Base-by-base conservation (phyloP, 2,888 invertebrate species). In the Lydus trimaculatus region DNA sequence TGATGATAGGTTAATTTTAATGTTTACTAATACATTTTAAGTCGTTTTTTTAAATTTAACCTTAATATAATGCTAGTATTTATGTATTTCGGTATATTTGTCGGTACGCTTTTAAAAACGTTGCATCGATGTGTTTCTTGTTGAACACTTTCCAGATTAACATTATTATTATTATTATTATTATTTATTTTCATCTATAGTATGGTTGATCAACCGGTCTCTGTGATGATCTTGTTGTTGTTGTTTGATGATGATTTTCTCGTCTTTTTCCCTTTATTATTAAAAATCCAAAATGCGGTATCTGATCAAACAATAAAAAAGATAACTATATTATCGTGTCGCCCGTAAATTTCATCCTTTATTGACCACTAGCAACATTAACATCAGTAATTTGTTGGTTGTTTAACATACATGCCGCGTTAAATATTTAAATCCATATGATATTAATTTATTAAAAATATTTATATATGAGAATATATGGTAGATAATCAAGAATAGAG, bases 51-150 rank as follows among this genome's bases (percentile, higher is more conserved):
- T 15, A 39, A 48, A n/a, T 9, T 48, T 48, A 48, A 48, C 9
- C 3, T 39, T 17, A 43, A 43, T 43, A 56, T 60, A 67, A 70
- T 67, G 58, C 70, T 65, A 60, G 61, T 77, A 78, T 80, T 80
- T 80, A 80, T 80, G 80, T 76, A 56, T 78, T 79, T 78, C 80
- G 80, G 79, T 76, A 72, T 79, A 77, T 80, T 79, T 80, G 79
- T 80, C 79, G 79, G 78, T 69, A 65, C 68, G 73, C 75, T 74
- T 77, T 77, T 74, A 76, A 43, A 43, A 70, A 36, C 58, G 61
- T 64, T 67, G n/a, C n/a, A n/a, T n/a, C n/a, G 33, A 52, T 58
- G 65, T 65, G 63, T 69, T 61, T 63, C 63, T 65, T 60, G 60
- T 63, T 65, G 63, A 69, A 64, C 64, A 63, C 25, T 61, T 56